These are phyloP conservation scores for Ciona savignyi DNA, from an alignment of 23 tunicate genomes.

Conservation along the genomic window DNA sequence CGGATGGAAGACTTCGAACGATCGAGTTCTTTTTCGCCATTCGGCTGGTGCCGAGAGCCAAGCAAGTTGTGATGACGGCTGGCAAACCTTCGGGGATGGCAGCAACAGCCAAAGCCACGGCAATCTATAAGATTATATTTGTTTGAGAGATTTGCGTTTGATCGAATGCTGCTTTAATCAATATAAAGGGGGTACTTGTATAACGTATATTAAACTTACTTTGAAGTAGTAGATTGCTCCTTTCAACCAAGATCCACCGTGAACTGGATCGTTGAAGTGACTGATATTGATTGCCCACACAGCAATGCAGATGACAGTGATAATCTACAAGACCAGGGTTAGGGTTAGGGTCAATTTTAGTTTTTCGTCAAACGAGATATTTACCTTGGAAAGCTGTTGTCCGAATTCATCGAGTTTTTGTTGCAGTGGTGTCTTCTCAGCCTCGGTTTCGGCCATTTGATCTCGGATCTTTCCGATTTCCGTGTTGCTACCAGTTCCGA, in stretches of 20 bases:
- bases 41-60: constrained; percentile 97
- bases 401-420: constrained; percentile 98
- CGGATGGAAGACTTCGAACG: constrained; percentile 94
- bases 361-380: not conserved
- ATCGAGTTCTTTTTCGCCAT: constrained; percentile 99
- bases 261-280: constrained; percentile 99
- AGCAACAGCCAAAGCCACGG: constrained; percentile 97
- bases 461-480: constrained; percentile 98
- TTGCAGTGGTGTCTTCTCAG: constrained; percentile 97
- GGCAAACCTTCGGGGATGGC: constrained; percentile 99
- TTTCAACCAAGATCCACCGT: constrained; percentile 98
- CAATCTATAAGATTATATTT: constrained; percentile 38
- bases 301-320: constrained; percentile 91
- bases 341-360: not conserved
- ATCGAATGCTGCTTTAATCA: no score
- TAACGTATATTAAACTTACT: no score
- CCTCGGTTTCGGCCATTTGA: constrained; percentile 98
- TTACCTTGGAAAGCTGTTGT: constrained; percentile 81
- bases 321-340: constrained; percentile 8
- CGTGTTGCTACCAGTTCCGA: constrained; percentile 87
- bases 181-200: no score
- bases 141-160: no score
- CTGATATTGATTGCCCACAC: constrained; percentile 99
- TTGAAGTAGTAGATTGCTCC: constrained; percentile 99
- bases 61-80: constrained; percentile 98